Evolutionary conservation across 2,113 vertebrate genomes (phyloP).

Genomic region (Hyaena hyaena): DNA sequence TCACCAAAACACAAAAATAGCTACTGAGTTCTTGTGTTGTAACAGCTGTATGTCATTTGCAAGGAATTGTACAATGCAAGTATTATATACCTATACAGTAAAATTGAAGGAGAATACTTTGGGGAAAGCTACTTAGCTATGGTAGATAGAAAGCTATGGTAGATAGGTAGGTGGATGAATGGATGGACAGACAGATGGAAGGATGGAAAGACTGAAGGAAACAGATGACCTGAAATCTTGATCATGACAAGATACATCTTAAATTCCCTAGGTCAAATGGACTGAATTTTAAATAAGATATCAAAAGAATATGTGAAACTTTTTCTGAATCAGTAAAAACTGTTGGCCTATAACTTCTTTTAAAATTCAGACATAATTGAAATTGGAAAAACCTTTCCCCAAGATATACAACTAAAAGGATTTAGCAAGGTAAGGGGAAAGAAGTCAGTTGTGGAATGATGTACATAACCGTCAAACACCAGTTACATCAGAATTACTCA

Average conservation of each 20-base stretch:
- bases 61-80: background rate
- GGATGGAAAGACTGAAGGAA: background rate
- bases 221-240: background rate
- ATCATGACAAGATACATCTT: background rate
- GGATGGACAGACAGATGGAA: background rate
- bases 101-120: background rate
- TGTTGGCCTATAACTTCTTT: background rate
- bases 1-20: background rate
- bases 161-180: background rate
- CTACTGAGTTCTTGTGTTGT: background rate
- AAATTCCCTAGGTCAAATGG: background rate
- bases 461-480: background rate
- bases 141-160: background rate
- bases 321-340: slow-evolving; percentile 4
- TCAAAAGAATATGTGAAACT: background rate
- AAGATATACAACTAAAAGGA: background rate
- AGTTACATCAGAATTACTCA: background rate
- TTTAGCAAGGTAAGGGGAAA: background rate
- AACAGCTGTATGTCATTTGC: background rate
- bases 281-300: background rate
- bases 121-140: background rate
- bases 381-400: background rate
- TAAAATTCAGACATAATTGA: background rate
- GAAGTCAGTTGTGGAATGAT: background rate
- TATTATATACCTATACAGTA: background rate